Conservation (phyloP, 1,140 invertebrate genomes). For the Penaeus chinensis region DNA sequence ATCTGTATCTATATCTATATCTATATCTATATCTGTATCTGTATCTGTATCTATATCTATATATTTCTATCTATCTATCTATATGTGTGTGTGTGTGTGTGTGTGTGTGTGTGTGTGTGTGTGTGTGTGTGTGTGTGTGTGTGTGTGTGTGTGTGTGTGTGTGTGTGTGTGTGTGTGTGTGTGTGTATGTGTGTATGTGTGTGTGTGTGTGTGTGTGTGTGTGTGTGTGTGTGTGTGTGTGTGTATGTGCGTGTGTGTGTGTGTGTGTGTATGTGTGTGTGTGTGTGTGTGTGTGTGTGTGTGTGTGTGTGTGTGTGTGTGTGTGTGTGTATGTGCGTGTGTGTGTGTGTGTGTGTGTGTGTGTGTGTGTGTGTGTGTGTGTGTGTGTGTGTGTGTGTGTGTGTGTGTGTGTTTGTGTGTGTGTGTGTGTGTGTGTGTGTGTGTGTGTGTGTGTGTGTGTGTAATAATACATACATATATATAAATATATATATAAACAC, state of each 20-base stretch:
- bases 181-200: slow-evolving; percentile 10
- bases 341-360: slow-evolving; percentile 5
- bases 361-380: slow-evolving; percentile 9
- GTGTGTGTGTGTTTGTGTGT: no score
- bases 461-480: no score
- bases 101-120: background rate
- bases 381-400: no score
- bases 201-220: slow-evolving; percentile 9
- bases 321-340: slow-evolving; percentile 8
- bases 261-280: slow-evolving; percentile 9
- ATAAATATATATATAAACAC: no score
- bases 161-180: background rate
- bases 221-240: slow-evolving; percentile 9
- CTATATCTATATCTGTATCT: no score
- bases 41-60: no score
- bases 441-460: no score
- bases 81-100: no score
- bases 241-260: slow-evolving; percentile 9
- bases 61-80: no score
- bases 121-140: background rate
- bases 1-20: no score
- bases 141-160: background rate
- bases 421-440: no score
- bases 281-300: slow-evolving; percentile 9
- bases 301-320: slow-evolving; percentile 9